Percentiles rank a stretch among this genome's conserved stretches.
Evolutionary conservation across 1,140 invertebrate genomes (phyloP).

Genomic region (Zaprionus tsacasi): DNA sequence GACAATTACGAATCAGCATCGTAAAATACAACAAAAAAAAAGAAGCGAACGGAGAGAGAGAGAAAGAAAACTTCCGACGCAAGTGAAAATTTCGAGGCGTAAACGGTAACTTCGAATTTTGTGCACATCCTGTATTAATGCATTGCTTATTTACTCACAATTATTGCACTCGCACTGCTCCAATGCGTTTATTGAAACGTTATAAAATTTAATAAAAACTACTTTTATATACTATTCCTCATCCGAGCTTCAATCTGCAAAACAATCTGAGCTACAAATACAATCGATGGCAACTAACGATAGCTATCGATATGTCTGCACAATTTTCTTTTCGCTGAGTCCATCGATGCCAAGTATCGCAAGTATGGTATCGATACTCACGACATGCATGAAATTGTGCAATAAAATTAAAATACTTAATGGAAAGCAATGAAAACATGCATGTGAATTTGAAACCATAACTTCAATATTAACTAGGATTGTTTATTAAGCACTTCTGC

Average conservation of each 20-base stretch:
- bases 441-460: not conserved
- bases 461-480: not conserved
- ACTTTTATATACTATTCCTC: conserved; percentile 55
- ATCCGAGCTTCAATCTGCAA: conserved; percentile 73
- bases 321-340: not conserved
- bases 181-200: conserved; percentile 68
- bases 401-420: not conserved
- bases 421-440: not conserved
- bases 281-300: conserved; percentile 44
- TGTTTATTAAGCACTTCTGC: too few relatives aligned
- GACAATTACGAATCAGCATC: conserved; percentile 78
- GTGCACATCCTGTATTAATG: conserved; percentile 27
- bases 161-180: conserved; percentile 73
- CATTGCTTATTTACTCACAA: conserved; percentile 60
- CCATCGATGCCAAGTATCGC: conserved; percentile 17
- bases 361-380: conserved; percentile 17
- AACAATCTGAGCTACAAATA: conserved; percentile 49
- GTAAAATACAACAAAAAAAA: conserved; percentile 58
- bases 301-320: conserved; percentile 21
- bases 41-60: conserved; percentile 43
- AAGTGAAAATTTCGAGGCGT: conserved; percentile 46
- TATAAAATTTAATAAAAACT: conserved; percentile 63
- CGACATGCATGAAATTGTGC: not conserved
- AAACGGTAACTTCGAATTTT: conserved; percentile 24
- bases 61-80: conserved; percentile 58